These are phyloP conservation scores for Steinernema khuongi DNA, from an alignment of 1,140 invertebrate species.

Conservation along the genomic window DNA sequence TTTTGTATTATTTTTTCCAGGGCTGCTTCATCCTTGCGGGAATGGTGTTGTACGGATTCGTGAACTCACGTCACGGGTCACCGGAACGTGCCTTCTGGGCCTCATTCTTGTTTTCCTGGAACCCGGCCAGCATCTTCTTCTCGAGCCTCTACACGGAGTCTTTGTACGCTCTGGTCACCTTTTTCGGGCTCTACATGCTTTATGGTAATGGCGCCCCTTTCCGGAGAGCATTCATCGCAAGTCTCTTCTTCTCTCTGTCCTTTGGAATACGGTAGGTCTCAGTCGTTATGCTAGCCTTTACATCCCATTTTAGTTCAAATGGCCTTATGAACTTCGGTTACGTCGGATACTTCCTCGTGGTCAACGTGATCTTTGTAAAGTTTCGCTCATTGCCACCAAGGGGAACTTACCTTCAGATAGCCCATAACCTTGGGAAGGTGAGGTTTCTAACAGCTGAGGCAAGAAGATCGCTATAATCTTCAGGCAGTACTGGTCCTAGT, in stretches of 20 bases:
- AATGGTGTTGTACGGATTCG: constrained; percentile 18
- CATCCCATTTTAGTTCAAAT: constrained; percentile 28
- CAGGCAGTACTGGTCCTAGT: constrained; percentile 12
- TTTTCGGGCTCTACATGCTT: neutral
- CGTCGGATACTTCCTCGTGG: constrained; percentile 20
- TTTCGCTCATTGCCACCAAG: constrained; percentile 4
- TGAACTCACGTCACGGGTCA: constrained; percentile 1
- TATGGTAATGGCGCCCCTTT: neutral
- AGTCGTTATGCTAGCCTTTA: constrained; percentile 16
- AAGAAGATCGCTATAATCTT: neutral
- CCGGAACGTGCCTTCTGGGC: constrained; percentile 21
- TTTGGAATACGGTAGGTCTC: constrained; percentile 17
- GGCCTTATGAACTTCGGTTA: constrained; percentile 32
- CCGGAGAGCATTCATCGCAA: neutral
- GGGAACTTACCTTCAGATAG: constrained; percentile 11
- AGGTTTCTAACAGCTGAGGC: neutral
- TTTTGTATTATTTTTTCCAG: neutral
- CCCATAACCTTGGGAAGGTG: neutral
- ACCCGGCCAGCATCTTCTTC: constrained; percentile 37
- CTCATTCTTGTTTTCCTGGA: constrained; percentile 25
- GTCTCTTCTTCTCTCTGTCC: neutral
- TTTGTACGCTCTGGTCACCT: neutral
- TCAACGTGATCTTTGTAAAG: neutral
- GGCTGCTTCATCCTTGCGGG: constrained; percentile 7
- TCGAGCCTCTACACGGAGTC: constrained; percentile 33